These are phyloP conservation scores for Spizaetus ornatus DNA, from an alignment of 2,113 vertebrate species.

Conservation along the genomic window DNA sequence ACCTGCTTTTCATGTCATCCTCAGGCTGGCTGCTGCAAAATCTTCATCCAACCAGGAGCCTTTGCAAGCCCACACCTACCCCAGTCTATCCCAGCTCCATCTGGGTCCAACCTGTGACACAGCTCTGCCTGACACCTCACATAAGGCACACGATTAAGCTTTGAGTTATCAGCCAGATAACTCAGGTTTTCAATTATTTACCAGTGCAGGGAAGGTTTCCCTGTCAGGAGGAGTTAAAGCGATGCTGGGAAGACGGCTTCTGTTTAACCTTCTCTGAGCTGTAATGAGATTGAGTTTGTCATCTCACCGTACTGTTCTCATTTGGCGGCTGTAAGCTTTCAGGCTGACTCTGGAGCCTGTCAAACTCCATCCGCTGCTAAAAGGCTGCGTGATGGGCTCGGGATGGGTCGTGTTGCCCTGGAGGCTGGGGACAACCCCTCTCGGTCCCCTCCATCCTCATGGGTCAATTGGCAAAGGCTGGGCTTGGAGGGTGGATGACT, in stretches of 20 bases:
- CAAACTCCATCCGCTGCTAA: not conserved
- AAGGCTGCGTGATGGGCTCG: accelerated
- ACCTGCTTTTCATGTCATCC: not conserved
- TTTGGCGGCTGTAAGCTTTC: not conserved
- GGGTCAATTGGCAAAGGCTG: not conserved
- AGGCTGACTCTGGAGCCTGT: not conserved
- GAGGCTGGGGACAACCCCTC: not conserved
- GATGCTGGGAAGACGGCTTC: not conserved
- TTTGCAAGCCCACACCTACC: not conserved
- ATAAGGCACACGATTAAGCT: not conserved
- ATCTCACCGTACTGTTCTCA: accelerated
- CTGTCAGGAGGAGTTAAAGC: not conserved
- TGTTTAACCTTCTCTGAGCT: not conserved
- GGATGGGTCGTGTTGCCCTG: not conserved
- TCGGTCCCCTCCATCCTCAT: not conserved
- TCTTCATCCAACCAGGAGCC: not conserved
- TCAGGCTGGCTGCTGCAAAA: not conserved
- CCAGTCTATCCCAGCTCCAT: not conserved
- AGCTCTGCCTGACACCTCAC: not conserved
- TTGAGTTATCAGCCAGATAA: not conserved
- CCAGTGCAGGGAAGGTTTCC: not conserved
- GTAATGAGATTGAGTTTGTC: not conserved
- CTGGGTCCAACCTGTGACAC: not conserved
- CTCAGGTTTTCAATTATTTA: not conserved
- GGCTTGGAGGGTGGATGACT: not conserved